These are phyloP conservation scores for Drosophila burlai DNA, from an alignment of 1,140 invertebrate species.

Conservation along the genomic window DNA sequence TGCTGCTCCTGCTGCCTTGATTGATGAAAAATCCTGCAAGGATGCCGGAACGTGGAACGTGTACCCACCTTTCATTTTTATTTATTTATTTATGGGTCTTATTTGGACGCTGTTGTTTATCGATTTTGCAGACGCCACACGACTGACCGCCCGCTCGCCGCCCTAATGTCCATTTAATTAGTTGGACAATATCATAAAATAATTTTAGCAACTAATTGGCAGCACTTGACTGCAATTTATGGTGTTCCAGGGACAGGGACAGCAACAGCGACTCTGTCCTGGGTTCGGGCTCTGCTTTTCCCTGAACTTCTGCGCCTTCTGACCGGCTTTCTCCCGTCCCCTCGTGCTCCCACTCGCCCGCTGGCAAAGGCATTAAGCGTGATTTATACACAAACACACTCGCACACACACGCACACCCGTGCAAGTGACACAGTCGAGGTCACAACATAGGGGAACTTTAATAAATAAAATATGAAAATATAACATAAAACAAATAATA, in stretches of 20 bases:
- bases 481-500: not conserved
- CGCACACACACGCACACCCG: constrained; percentile 1
- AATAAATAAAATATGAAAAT: not conserved
- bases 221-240: constrained; percentile 83
- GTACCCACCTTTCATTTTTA: constrained; percentile 2
- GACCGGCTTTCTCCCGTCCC: constrained; percentile 3
- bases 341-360: not conserved
- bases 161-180: constrained; percentile 70
- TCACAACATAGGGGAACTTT: not conserved
- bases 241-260: constrained; percentile 5
- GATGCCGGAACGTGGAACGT: constrained; percentile 10
- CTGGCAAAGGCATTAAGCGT: constrained; percentile 63
- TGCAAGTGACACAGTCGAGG: not conserved
- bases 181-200: constrained; percentile 77
- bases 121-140: constrained; percentile 33
- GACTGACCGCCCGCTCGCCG: too few species aligned
- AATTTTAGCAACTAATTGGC: constrained; percentile 81
- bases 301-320: constrained; percentile 4
- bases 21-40: constrained; percentile 62
- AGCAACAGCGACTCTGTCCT: constrained; percentile 17
- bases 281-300: not conserved
- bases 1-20: constrained; percentile 44
- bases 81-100: constrained; percentile 40
- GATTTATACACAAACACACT: constrained; percentile 63
- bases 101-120: constrained; percentile 31